Base-by-base conservation (phyloP, 2,113 vertebrate genomes). In the Epinephelus moara region DNA sequence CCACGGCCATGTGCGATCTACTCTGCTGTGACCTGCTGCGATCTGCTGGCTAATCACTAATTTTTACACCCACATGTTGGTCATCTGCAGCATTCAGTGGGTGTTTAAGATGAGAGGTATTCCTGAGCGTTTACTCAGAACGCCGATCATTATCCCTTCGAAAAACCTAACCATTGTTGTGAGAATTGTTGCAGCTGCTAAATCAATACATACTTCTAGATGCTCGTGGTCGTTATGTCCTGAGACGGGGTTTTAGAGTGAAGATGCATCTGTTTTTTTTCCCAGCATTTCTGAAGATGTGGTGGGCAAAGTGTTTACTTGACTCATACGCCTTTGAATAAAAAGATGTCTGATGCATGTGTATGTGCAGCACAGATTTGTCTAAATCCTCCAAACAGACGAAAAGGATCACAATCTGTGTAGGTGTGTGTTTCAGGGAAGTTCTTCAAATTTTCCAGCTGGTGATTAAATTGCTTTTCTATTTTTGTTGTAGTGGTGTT, bases 11-110 rank as follows among this genome's bases (percentile, higher is more conserved):
- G 76, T 64, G 80, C 64, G 74, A 64, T 68, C 75, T 71, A 33
- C 78, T 90, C 4, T 25, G n/a, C 72, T 53, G 37, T 73, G 83
- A 85, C 83, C 86, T 67, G 74, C 64, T 67, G 74, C 42, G 78
- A 81, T 80, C 68, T 57, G 56, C 64, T 72, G 77, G 83, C 82
- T 90, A 87, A 81, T 90, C 79, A 84, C 71, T 60, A 81, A 21
- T 88, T 86, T 89, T 78, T 42, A 81, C 93, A 66, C 91, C 91
- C 86, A 89, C 91, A 47, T 12, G 2, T 86, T 80, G 89, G 59
- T 68, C 89, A 88, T 83, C 76, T 73, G 74, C 62, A 70, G 56
- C 78, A 63, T 68, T 79, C 76, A 76, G 88, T 88, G 89, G 85
- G 89, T 17, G 86, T 88, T 80, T 50, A 70, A 60, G 78, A 85